Conservation (phyloP, 2,888 invertebrate species). For the Chironomus riparius region DNA sequence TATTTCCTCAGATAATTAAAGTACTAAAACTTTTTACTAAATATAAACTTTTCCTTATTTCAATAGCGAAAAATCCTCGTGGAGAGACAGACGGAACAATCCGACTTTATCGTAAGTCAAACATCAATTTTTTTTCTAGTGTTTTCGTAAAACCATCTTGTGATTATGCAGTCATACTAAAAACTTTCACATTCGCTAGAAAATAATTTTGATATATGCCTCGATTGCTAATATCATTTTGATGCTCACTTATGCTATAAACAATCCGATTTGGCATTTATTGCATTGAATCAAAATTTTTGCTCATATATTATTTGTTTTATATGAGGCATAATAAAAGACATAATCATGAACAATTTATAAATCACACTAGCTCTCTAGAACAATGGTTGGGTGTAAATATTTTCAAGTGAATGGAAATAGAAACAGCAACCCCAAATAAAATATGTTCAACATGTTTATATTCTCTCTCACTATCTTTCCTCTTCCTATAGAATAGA, state of each 20-base stretch:
- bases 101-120: constrained; percentile 73
- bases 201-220: background rate
- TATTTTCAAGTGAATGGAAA: too few relatives aligned
- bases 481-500: background rate
- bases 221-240: too few relatives aligned
- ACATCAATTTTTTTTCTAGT: background rate
- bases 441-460: constrained; percentile 23
- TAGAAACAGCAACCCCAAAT: background rate
- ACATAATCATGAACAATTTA: constrained; percentile 21
- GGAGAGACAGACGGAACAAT: constrained; percentile 87
- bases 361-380: constrained; percentile 9
- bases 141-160: background rate
- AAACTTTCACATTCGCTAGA: background rate
- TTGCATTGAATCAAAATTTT: constrained; percentile 16
- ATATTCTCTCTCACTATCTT: background rate
- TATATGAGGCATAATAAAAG: too few relatives aligned
- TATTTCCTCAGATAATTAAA: background rate
- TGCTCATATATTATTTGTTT: too few relatives aligned
- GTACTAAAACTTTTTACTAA: background rate
- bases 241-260: background rate
- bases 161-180: too few relatives aligned
- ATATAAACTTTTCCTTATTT: background rate
- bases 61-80: constrained; percentile 67
- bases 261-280: constrained; percentile 11
- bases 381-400: constrained; percentile 7